phyloP scores from a whole-genome alignment of 2,113 vertebrate genomes.

The Pyxicephalus adspersus region DNA sequence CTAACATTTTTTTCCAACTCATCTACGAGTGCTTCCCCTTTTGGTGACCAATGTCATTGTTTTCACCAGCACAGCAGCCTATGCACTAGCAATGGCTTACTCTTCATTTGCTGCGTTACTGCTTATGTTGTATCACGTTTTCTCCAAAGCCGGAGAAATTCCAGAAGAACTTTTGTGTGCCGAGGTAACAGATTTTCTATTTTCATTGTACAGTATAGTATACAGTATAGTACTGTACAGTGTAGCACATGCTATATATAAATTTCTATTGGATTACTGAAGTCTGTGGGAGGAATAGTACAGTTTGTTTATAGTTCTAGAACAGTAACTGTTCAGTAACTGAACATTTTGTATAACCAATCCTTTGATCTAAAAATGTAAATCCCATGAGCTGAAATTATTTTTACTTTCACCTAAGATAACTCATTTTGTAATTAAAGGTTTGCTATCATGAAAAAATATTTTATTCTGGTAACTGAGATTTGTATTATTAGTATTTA shows the following conservation, averaged over 20 bases:
- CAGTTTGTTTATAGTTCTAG: too few relatives aligned
- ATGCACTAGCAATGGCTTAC: not conserved
- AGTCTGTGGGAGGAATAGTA: too few relatives aligned
- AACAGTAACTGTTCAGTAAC: too few relatives aligned
- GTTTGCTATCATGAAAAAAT: too few relatives aligned
- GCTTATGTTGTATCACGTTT: not conserved
- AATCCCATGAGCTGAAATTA: too few relatives aligned
- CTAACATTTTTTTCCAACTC: not conserved
- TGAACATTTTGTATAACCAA: too few relatives aligned
- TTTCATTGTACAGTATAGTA: not conserved
- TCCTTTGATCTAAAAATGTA: too few relatives aligned
- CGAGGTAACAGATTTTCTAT: not conserved
- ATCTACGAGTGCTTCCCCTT: not conserved
- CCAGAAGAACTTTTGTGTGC: not conserved
- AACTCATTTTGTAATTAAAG: too few relatives aligned
- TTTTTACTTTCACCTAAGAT: too few relatives aligned
- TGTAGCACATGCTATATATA: not conserved
- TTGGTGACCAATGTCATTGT: not conserved
- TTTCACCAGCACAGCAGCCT: not conserved
- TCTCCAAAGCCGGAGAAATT: not conserved
- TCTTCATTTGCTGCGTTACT: not conserved
- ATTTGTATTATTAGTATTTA: too few relatives aligned
- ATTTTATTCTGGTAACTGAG: too few relatives aligned
- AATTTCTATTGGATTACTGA: too few relatives aligned
- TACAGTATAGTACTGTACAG: not conserved